Evolutionary conservation across 2,113 vertebrate genomes (phyloP).

Genomic region (Barnardius zonarius): DNA sequence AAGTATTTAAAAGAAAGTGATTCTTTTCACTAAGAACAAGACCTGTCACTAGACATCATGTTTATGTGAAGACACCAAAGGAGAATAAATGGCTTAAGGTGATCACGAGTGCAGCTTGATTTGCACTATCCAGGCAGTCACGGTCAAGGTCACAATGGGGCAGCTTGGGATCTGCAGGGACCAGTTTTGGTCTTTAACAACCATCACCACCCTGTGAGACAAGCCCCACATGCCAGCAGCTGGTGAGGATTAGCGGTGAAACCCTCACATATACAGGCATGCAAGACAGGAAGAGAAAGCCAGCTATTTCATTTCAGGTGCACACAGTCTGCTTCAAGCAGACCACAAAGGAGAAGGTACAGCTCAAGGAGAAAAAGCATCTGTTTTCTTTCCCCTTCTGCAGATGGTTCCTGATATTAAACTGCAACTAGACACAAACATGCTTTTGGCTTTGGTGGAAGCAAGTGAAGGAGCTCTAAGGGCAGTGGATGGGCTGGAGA

Average conservation of each 20-base stretch:
- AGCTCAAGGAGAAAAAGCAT: background rate
- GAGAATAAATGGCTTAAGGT: background rate
- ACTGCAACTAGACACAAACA: background rate
- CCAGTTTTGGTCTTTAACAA: background rate
- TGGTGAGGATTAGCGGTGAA: background rate
- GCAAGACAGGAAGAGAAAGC: background rate
- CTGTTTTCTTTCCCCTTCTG: background rate
- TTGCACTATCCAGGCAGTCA: background rate
- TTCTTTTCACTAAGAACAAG: background rate
- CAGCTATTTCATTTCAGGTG: too few relatives aligned
- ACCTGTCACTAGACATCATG: fast-evolving
- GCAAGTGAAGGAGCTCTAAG: background rate
- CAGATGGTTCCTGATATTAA: background rate
- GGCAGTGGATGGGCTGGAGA: background rate
- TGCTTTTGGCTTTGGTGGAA: background rate
- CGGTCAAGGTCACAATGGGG: fast-evolving
- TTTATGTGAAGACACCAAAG: background rate
- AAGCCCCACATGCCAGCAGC: background rate
- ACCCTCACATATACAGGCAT: background rate
- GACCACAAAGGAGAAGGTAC: background rate
- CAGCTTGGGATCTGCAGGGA: background rate
- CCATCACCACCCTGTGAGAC: background rate
- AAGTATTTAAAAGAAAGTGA: background rate
- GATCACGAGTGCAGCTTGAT: background rate
- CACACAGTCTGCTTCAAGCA: background rate